Percentiles rank a stretch among this genome's conserved stretches.
phyloP scores from a whole-genome alignment of 2,797 vertebrate species.

The Cyprinodon diabolis region DNA sequence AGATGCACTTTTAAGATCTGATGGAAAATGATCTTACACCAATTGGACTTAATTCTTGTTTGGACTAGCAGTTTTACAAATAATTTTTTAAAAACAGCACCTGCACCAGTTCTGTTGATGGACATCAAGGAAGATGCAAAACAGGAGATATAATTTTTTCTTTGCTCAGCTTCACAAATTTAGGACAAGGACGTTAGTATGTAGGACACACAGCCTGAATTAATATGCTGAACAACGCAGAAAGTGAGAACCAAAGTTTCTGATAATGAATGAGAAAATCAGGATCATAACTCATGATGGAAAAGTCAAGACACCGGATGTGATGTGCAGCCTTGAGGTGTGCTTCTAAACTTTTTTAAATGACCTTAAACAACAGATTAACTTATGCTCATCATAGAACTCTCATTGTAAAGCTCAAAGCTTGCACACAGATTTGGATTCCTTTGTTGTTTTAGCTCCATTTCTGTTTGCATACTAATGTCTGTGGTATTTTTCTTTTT shows the following conservation, averaged over 20 bases:
- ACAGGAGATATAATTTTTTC: conserved; percentile 30
- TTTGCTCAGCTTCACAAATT: conserved; percentile 34
- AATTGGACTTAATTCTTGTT: neutral
- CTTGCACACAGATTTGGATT: conserved; percentile 12
- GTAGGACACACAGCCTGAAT: conserved; percentile 49
- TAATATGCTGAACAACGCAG: conserved; percentile 50
- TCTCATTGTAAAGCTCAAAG: conserved; percentile 22
- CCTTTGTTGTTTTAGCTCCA: conserved; percentile 6
- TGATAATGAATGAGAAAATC: conserved; percentile 1
- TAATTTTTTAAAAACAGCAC: conserved; percentile 16
- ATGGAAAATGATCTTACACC: too few species aligned
- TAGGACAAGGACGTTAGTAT: conserved; percentile 58
- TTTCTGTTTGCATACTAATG: conserved; percentile 23
- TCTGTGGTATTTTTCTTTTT: conserved; percentile 39
- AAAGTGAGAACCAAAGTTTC: conserved; percentile 16
- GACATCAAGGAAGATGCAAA: conserved; percentile 9
- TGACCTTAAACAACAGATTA: neutral
- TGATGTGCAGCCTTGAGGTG: conserved; percentile 4
- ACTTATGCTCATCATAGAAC: conserved; percentile 13
- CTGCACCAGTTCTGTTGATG: conserved; percentile 23
- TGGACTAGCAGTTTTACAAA: neutral
- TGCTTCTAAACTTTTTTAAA: conserved; percentile 2
- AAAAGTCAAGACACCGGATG: conserved; percentile 14
- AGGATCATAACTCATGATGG: conserved; percentile 11
- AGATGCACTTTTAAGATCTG: neutral